These are phyloP conservation scores for Scolopax bukidnonensis DNA, from an alignment of 2,797 vertebrate genomes.

Conservation along the genomic window DNA sequence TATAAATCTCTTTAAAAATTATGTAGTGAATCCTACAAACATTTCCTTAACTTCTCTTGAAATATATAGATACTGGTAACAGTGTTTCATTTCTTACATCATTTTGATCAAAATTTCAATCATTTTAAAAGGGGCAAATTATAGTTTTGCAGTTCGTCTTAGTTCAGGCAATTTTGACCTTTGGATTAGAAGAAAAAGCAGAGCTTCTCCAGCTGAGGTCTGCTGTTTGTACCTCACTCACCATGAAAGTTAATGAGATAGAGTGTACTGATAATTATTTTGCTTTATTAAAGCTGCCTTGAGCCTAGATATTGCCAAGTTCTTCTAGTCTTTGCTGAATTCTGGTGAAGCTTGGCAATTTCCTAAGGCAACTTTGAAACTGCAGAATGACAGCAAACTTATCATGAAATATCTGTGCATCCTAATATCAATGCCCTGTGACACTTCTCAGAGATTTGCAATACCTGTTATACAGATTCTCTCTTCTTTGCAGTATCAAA, in stretches of 20 bases:
- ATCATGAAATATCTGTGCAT: not conserved
- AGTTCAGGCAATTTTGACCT: not conserved
- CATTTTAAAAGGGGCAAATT: not conserved
- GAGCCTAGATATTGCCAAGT: not conserved
- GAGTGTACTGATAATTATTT: not conserved
- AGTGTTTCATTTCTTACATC: not conserved
- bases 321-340: not conserved
- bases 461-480: not conserved
- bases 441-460: not conserved
- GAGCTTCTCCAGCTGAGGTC: not conserved
- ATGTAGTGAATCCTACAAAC: not conserved
- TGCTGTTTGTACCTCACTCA: not conserved
- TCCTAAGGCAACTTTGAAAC: not conserved
- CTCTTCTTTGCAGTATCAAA: not conserved
- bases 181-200: not conserved
- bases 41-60: not conserved
- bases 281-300: not conserved
- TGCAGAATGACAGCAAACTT: not conserved
- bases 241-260: not conserved
- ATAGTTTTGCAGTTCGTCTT: not conserved
- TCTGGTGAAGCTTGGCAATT: not conserved
- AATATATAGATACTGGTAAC: not conserved
- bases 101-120: not conserved
- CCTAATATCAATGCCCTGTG: not conserved
- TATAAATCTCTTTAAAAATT: not conserved